Conservation (phyloP, 2,113 vertebrate species). For the Loxodonta africana region DNA sequence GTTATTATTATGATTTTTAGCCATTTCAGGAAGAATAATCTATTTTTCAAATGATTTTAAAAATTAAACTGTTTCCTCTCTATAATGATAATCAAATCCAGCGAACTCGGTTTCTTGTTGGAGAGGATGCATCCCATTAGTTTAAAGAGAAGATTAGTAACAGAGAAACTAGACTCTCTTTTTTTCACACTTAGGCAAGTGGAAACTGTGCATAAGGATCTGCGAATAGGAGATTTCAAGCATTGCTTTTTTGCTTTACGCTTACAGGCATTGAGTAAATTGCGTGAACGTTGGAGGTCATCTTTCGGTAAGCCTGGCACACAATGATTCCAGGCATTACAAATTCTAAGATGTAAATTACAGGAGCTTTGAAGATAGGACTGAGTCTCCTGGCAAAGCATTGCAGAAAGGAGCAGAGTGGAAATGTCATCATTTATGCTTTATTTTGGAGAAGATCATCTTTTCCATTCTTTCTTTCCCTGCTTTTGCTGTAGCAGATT, state of each 20-base stretch:
- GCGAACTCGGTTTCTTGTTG: slow-evolving; percentile 38
- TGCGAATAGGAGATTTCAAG: background rate
- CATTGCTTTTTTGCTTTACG: slow-evolving; percentile 20
- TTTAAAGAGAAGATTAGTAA: slow-evolving; percentile 59
- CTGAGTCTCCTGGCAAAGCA: slow-evolving; percentile 79
- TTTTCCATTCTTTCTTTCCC: slow-evolving; percentile 50
- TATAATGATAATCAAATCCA: slow-evolving; percentile 61
- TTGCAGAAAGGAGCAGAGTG: slow-evolving; percentile 75
- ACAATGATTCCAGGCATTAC: slow-evolving; percentile 81
- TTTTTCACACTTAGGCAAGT: slow-evolving; percentile 51
- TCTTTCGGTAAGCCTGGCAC: slow-evolving; percentile 74
- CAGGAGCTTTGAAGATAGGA: slow-evolving; percentile 82
- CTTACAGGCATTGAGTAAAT: slow-evolving; percentile 79
- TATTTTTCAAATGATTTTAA: slow-evolving; percentile 67
- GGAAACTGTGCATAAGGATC: slow-evolving; percentile 39
- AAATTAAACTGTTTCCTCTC: slow-evolving; percentile 49
- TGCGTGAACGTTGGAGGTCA: slow-evolving; percentile 82
- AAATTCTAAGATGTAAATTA: slow-evolving; percentile 87
- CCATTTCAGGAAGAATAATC: slow-evolving; percentile 46
- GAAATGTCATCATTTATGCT: slow-evolving; percentile 83
- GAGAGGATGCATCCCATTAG: background rate
- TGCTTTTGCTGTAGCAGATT: slow-evolving; percentile 49
- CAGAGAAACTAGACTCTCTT: slow-evolving; percentile 55
- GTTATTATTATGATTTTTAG: slow-evolving; percentile 70
- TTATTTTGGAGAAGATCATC: slow-evolving; percentile 57